A percentile compares a stretch with the other conserved stretches of the same genome.
Evolutionary conservation across 2,888 invertebrate genomes (phyloP).

Genomic region (Eupithecia insigniata): DNA sequence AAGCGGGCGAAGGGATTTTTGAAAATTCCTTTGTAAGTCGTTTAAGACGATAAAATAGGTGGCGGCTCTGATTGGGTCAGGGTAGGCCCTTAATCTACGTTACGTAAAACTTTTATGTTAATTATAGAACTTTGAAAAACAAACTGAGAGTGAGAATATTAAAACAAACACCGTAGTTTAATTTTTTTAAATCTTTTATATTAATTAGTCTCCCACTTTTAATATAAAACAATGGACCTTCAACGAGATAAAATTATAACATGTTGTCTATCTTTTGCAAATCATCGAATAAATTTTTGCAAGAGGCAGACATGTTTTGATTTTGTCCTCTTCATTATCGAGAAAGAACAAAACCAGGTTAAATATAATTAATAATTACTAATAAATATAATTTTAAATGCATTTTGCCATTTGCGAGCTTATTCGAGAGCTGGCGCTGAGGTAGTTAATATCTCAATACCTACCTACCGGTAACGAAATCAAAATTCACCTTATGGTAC

Average conservation of each 20-base stretch:
- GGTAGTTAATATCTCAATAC: constrained; percentile 1
- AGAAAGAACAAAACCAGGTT: constrained; percentile 30
- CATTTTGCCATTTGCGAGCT: constrained; percentile 5
- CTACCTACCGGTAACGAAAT: not conserved
- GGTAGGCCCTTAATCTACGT: too few relatives aligned
- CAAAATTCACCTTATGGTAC: too few relatives aligned
- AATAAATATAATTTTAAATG: constrained; percentile 15
- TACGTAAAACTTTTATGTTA: too few relatives aligned
- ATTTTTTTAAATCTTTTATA: not conserved
- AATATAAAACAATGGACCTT: not conserved
- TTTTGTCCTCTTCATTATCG: constrained; percentile 17
- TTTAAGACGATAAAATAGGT: too few relatives aligned
- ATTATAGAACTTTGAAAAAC: too few relatives aligned
- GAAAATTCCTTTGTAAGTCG: too few relatives aligned
- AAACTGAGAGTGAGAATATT: not conserved
- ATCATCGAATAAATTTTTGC: constrained; percentile 18
- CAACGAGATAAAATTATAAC: not conserved
- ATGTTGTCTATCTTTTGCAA: constrained; percentile 31
- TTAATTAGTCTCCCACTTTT: not conserved
- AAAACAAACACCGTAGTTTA: not conserved
- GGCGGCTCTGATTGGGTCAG: too few relatives aligned
- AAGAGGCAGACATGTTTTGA: constrained; percentile 33
- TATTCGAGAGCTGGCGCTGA: not conserved
- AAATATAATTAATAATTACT: constrained; percentile 11
- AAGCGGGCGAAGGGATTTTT: too few relatives aligned